Evolutionary conservation across 1,140 invertebrate species (phyloP).

Genomic region (Notospermus geniculatus): DNA sequence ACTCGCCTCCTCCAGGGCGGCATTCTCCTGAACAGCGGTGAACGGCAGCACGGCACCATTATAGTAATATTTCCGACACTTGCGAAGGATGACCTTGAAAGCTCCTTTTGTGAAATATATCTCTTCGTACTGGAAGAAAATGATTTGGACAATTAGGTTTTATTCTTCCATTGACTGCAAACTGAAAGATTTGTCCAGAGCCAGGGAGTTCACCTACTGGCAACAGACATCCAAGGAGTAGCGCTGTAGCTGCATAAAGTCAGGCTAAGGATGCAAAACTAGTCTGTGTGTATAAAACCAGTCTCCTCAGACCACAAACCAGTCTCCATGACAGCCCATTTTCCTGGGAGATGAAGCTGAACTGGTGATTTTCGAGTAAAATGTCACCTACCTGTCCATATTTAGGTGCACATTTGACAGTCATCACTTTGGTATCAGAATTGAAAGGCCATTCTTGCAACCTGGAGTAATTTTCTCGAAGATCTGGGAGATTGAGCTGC

Average conservation of each 20-base stretch:
- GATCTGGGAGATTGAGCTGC: constrained; percentile 80
- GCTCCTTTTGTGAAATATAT: constrained; percentile 95
- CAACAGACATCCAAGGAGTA: too few relatives aligned
- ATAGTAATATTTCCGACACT: constrained; percentile 76
- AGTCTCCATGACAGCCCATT: too few relatives aligned
- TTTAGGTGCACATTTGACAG: constrained; percentile 85
- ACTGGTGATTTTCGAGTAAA: too few relatives aligned
- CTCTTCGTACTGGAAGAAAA: constrained; percentile 60
- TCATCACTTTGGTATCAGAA: constrained; percentile 98
- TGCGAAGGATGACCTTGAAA: constrained; percentile 81
- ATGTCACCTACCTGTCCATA: constrained; percentile 66
- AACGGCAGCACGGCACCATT: constrained; percentile 68
- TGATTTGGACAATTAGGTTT: too few relatives aligned
- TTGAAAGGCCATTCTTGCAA: constrained; percentile 95
- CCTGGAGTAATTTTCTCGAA: constrained; percentile 77
- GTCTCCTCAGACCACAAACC: too few relatives aligned
- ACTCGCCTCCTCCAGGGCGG: constrained; percentile 68
- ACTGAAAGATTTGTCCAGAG: too few relatives aligned
- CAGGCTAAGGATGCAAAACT: too few relatives aligned
- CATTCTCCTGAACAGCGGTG: constrained; percentile 75
- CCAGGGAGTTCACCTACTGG: too few relatives aligned
- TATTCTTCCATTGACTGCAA: too few relatives aligned
- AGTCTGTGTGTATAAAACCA: too few relatives aligned
- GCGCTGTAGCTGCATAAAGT: too few relatives aligned
- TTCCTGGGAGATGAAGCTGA: too few relatives aligned